These are phyloP conservation scores for Blera fallax DNA, from an alignment of 2,888 invertebrate genomes.

Conservation along the genomic window DNA sequence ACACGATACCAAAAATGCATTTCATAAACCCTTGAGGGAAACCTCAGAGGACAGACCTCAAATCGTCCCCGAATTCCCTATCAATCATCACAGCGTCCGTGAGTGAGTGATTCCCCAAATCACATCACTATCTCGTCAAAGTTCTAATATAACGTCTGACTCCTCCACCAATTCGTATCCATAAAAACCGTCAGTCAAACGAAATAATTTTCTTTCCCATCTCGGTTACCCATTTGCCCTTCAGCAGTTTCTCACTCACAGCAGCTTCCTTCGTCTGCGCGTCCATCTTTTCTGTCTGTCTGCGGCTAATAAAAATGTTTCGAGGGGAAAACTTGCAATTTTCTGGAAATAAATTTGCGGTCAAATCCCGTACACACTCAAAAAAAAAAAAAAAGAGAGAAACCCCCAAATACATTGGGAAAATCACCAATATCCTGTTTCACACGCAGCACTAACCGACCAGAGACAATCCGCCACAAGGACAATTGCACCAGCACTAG, in stretches of 20 bases:
- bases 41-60: neutral
- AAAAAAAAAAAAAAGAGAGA: too few species aligned
- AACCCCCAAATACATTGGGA: constrained; percentile 14
- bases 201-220: neutral
- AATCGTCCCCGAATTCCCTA: neutral
- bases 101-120: constrained; percentile 2
- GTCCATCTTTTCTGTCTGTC: constrained; percentile 24
- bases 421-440: constrained; percentile 50
- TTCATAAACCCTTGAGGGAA: too few species aligned
- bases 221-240: neutral
- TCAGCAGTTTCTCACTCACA: constrained; percentile 4
- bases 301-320: constrained; percentile 58
- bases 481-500: constrained; percentile 17
- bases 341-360: constrained; percentile 39
- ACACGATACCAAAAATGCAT: too few species aligned
- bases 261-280: neutral
- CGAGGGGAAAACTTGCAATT: constrained; percentile 22
- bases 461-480: constrained; percentile 36
- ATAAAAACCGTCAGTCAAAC: neutral
- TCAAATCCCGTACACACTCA: neutral
- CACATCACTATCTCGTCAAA: neutral
- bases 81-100: neutral
- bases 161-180: neutral
- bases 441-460: constrained; percentile 16
- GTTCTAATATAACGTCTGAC: neutral